phyloP scores from a whole-genome alignment of 1,140 invertebrate species.

The Aphidius ervi region DNA sequence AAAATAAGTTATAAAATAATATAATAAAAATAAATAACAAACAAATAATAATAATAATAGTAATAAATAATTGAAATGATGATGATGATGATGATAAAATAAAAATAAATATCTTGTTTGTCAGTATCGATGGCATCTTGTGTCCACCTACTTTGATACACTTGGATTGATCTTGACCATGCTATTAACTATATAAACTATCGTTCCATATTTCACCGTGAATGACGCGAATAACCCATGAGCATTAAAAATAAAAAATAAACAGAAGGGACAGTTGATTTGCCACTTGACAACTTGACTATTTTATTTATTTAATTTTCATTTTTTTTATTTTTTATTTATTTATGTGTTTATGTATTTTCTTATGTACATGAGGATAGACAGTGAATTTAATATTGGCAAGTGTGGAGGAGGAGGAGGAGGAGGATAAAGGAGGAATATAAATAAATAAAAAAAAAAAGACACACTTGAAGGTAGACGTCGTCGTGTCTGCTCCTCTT shows the following conservation, averaged over 20 bases:
- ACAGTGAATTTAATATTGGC: too few relatives aligned
- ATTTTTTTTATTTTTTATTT: constrained; percentile 16
- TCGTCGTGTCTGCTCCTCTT: constrained; percentile 34
- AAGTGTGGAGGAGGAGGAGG: too few relatives aligned
- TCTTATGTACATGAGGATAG: too few relatives aligned
- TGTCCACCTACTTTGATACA: constrained; percentile 21
- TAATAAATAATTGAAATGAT: too few relatives aligned
- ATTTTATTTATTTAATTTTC: constrained; percentile 12
- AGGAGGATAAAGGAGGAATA: too few relatives aligned
- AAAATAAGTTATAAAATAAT: too few relatives aligned
- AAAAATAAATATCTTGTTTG: too few relatives aligned
- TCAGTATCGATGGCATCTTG: neutral
- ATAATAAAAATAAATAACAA: too few relatives aligned
- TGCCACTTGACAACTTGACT: too few relatives aligned
- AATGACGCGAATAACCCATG: constrained; percentile 18
- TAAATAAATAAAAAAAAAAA: too few relatives aligned
- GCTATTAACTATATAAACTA: neutral
- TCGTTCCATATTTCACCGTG: constrained; percentile 27
- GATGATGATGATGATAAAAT: too few relatives aligned
- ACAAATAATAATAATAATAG: too few relatives aligned
- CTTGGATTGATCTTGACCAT: neutral
- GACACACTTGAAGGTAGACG: constrained; percentile 27
- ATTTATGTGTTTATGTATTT: constrained; percentile 22
- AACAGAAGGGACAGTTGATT: constrained; percentile 4
- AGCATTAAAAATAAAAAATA: neutral